These are phyloP conservation scores for Enteromius afrohamiltoni DNA, from an alignment of 2,797 vertebrate genomes.

Conservation along the genomic window DNA sequence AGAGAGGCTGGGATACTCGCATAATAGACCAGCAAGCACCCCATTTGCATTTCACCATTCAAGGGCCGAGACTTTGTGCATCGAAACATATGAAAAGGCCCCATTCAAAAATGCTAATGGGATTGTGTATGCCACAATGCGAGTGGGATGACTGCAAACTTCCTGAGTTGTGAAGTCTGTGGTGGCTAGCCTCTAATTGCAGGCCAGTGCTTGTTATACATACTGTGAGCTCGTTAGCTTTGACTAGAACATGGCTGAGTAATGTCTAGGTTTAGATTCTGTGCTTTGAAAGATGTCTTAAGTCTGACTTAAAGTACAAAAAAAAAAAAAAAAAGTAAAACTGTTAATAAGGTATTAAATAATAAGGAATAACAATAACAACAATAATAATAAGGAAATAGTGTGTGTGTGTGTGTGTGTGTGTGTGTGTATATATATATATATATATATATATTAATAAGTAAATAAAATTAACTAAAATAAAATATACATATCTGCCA, in stretches of 20 bases:
- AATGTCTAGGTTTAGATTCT: constrained; percentile 31
- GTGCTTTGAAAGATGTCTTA: constrained; percentile 9
- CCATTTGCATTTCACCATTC: constrained; percentile 94
- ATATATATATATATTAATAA: background rate
- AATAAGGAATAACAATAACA: too few species aligned
- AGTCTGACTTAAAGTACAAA: background rate
- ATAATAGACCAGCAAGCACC: constrained; percentile 90
- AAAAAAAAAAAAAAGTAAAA: background rate
- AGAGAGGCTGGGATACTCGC: constrained; percentile 82
- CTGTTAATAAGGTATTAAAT: background rate
- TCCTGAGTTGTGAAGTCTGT: constrained; percentile 85
- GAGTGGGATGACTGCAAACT: constrained; percentile 89
- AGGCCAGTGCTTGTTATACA: constrained; percentile 79
- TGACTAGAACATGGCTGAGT: constrained; percentile 46
- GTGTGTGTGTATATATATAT: background rate
- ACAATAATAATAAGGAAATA: too few species aligned
- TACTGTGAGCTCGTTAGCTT: constrained; percentile 58
- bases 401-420: too few species aligned
- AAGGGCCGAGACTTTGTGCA: constrained; percentile 88
- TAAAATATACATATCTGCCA: background rate
- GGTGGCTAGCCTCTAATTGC: constrained; percentile 82
- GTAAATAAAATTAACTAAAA: background rate
- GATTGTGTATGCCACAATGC: constrained; percentile 91
- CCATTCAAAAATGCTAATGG: constrained; percentile 93
- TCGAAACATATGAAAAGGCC: constrained; percentile 84